Conservation (phyloP, 2,113 vertebrate species). For the Brachyhypopomus gauderio region DNA sequence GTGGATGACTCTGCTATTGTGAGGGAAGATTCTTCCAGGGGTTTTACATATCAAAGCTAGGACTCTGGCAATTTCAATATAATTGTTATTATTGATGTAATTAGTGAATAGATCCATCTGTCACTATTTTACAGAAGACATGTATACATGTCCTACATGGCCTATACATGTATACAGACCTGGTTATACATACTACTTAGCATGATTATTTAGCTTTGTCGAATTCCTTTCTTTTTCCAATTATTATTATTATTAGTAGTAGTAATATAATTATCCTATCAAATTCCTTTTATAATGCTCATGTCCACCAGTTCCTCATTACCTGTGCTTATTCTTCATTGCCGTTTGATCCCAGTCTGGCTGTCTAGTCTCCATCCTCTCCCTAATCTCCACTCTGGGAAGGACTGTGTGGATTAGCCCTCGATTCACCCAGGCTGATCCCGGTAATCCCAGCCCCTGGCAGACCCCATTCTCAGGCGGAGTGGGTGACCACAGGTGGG, state of each 20-base stretch:
- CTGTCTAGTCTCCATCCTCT: background rate
- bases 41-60: background rate
- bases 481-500: too few species aligned
- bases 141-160: too few species aligned
- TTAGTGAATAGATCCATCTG: conserved; percentile 15
- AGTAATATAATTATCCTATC: conserved; percentile 6
- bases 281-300: background rate
- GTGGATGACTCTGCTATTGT: conserved; percentile 10
- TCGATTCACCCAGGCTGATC: conserved; percentile 1
- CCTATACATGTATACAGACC: too few species aligned
- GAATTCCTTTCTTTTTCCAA: background rate
- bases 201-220: background rate
- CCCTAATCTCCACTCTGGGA: conserved; percentile 21
- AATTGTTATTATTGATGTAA: conserved; percentile 23
- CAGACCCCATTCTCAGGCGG: background rate
- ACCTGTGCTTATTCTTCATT: conserved; percentile 24
- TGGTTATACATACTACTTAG: too few species aligned
- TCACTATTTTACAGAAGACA: conserved; percentile 9
- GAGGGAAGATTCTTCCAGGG: conserved; percentile 7
- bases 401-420: conserved; percentile 21
- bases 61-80: conserved; percentile 17
- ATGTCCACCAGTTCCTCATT: conserved; percentile 10
- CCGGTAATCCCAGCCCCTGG: background rate
- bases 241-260: background rate
- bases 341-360: background rate